Percentiles rank a stretch among this genome's conserved stretches.
Conservation (phyloP, 2,113 vertebrate species). For the Pomatorhinus ruficollis region DNA sequence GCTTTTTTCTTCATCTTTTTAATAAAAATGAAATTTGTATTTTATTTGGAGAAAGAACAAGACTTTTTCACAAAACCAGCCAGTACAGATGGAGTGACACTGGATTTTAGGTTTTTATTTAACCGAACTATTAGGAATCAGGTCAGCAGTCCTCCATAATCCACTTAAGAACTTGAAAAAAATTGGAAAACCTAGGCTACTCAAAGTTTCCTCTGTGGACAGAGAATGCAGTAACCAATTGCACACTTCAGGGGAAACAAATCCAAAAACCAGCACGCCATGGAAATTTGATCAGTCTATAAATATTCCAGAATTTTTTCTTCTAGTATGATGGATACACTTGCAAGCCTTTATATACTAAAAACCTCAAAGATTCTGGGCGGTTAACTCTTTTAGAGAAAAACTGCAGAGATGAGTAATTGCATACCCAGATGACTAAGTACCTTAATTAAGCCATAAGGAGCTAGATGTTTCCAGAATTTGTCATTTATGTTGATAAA, state of each 20-base stretch:
- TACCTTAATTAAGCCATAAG: constrained; percentile 17
- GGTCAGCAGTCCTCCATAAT: neutral
- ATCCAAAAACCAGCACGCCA: neutral
- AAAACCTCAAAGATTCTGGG: neutral
- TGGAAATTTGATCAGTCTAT: neutral
- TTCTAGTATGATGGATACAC: neutral
- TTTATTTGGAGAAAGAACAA: neutral
- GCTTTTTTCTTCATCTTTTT: rapidly evolving
- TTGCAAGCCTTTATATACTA: constrained; percentile 1
- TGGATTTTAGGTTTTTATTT: neutral
- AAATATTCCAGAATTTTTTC: neutral
- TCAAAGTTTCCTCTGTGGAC: neutral
- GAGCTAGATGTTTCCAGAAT: neutral
- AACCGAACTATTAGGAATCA: neutral
- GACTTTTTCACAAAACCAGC: neutral
- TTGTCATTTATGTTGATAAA: neutral
- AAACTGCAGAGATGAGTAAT: constrained; percentile 31
- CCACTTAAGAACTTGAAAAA: neutral
- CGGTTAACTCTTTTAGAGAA: neutral
- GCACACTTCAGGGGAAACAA: neutral
- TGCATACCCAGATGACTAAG: constrained; percentile 15
- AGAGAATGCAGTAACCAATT: neutral
- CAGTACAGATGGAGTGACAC: neutral
- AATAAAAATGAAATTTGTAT: neutral
- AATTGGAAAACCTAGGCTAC: neutral